These are phyloP conservation scores for Cylindroiulus punctatus DNA, from an alignment of 2,888 invertebrate species.

Conservation along the genomic window DNA sequence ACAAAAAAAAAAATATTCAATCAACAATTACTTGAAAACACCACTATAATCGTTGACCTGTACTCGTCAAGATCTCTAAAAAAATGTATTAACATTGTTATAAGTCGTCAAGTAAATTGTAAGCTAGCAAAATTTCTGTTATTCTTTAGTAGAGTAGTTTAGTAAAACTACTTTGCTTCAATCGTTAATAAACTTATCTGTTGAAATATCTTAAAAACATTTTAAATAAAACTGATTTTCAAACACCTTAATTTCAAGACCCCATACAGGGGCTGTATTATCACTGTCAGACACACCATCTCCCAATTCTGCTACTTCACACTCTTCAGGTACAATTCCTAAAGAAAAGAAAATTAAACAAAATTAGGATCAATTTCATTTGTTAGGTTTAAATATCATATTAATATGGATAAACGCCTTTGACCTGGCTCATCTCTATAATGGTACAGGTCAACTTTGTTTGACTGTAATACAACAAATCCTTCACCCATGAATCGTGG, in stretches of 20 bases:
- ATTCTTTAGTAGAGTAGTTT: no score
- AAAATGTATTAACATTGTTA: no score
- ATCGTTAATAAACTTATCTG: conserved; percentile 59
- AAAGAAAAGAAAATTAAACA: conserved; percentile 44
- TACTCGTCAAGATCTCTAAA: no score
- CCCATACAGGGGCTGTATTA: conserved; percentile 94
- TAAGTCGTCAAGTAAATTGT: no score
- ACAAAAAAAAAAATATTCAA: neutral
- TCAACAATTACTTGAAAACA: no score
- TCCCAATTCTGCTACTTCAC: conserved; percentile 86
- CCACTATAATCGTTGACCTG: no score
- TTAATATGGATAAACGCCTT: neutral
- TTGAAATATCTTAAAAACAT: conserved; percentile 63
- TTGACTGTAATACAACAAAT: conserved; percentile 95
- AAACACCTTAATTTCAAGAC: conserved; percentile 84
- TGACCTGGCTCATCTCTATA: conserved; percentile 96
- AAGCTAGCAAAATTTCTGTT: no score
- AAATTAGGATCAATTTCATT: neutral
- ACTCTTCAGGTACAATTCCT: conserved; percentile 87
- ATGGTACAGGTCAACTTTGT: conserved; percentile 92
- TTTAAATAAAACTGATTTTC: neutral
- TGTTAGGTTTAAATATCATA: neutral
- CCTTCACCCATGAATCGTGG: conserved; percentile 98
- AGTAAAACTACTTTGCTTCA: conserved; percentile 55
- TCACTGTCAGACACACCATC: conserved; percentile 90